These are phyloP conservation scores for Anser cygnoides DNA, from an alignment of 2,113 vertebrate genomes.

Conservation along the genomic window DNA sequence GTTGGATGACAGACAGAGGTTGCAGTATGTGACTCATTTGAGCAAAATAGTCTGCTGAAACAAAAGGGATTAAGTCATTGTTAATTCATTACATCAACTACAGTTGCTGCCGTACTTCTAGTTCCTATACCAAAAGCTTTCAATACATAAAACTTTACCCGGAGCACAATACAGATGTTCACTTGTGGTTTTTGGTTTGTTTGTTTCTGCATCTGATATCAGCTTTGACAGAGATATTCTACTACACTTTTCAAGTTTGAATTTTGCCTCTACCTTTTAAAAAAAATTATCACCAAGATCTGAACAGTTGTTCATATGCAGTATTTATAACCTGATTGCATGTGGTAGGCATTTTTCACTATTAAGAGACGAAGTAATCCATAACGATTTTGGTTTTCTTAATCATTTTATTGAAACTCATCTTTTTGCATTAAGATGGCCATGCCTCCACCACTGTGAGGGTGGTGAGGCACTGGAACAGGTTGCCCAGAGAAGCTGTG, in stretches of 20 bases:
- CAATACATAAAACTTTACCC: rapidly evolving
- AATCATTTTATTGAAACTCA: background rate
- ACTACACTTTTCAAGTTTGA: background rate
- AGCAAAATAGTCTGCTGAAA: background rate
- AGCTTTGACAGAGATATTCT: background rate
- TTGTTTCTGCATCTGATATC: background rate
- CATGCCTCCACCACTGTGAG: background rate
- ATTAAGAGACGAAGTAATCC: background rate
- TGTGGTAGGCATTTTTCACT: background rate
- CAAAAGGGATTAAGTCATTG: background rate
- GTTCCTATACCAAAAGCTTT: background rate
- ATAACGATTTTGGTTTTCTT: background rate
- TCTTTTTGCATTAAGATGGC: background rate
- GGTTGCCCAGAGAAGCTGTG: background rate
- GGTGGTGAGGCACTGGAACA: background rate
- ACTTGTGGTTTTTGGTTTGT: background rate
- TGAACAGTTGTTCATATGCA: background rate
- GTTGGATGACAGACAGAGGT: background rate
- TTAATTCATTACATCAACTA: background rate
- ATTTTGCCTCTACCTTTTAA: background rate
- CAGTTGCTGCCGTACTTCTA: background rate
- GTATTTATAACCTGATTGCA: rapidly evolving
- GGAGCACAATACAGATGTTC: background rate
- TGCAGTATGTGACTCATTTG: background rate
- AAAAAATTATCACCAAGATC: background rate